Evolutionary conservation across 2,113 vertebrate species (phyloP), one percentile per base, ranked within the genome.

Genomic region (Sylvia atricapilla): DNA sequence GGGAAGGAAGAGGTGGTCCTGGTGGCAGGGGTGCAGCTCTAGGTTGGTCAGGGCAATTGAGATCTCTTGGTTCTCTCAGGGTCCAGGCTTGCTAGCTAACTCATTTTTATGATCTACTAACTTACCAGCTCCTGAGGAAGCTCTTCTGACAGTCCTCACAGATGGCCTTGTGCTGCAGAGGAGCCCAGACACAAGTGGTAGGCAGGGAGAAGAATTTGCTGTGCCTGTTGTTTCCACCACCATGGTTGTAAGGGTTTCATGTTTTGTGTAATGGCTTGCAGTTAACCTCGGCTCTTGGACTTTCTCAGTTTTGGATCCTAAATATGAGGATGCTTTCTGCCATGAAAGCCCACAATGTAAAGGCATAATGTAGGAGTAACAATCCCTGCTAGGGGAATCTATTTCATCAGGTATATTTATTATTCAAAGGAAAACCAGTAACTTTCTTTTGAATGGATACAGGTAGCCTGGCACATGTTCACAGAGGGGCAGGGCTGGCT

Each of bases 391-490:
- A 37, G 12, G 39, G 25, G 17, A 53, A 19, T 75, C 60, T 66
- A 1, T 35, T 88, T 74, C 4, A 9, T 41, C 7, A 20, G 19
- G 17, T 78, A 37, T 77, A 69, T 56, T 86, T 68, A 24, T 75
- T 90, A 24, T 75, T 90, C 55, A 52, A 47, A 82, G n/a, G 41
- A 84, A 50, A 62, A 43, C 27, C 27, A 53, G 13, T 67, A 58
- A 27, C 9, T 58, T 75, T 46, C 17, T 68, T 35, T 43, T 79
- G 14, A 70, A 46, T 31, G 39, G 43, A 35, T 39, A 7, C 23
- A 47, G 1, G 1, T 17, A 52, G 55, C 55, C 15, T 39, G 11
- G 33, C 33, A 78, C 1, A 0, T 15, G 15, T 60, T 64, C 18
- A 19, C 43, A 56, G 41, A 56, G 12, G 25, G 13, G 9, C 31